These are phyloP conservation scores for Oncorhynchus kisutch DNA, from an alignment of 2,113 vertebrate genomes.

Conservation along the genomic window DNA sequence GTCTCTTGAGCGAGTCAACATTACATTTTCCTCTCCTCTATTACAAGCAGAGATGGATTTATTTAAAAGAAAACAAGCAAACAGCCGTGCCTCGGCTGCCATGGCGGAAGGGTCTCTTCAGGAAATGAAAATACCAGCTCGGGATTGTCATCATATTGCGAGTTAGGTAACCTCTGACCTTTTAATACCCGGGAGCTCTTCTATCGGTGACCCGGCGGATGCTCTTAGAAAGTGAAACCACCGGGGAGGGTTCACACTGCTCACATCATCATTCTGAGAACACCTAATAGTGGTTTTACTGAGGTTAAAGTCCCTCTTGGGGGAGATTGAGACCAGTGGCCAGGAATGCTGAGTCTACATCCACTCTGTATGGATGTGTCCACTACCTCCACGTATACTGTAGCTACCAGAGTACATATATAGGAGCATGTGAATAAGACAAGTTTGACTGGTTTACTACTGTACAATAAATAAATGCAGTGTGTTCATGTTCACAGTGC, in stretches of 20 bases:
- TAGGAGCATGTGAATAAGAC: too few relatives aligned
- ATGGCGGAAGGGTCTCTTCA: slow-evolving; percentile 57
- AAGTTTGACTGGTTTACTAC: not conserved
- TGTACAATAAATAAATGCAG: too few relatives aligned
- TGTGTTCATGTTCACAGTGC: too few relatives aligned
- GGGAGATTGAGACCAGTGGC: slow-evolving; percentile 65
- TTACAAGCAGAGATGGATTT: slow-evolving; percentile 43
- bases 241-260: slow-evolving; percentile 66
- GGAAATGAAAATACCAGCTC: slow-evolving; percentile 75
- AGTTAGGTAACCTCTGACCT: slow-evolving; percentile 70
- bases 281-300: slow-evolving; percentile 73
- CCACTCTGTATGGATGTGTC: slow-evolving; percentile 11
- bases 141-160: slow-evolving; percentile 72
- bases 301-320: slow-evolving; percentile 70
- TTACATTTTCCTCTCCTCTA: slow-evolving; percentile 13
- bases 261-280: slow-evolving; percentile 72
- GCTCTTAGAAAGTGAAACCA: slow-evolving; percentile 68
- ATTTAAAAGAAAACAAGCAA: slow-evolving; percentile 60
- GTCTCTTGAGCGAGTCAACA: slow-evolving; percentile 8
- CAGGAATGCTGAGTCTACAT: slow-evolving; percentile 63
- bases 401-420: not conserved
- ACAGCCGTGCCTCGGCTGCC: slow-evolving; percentile 54
- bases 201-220: slow-evolving; percentile 65
- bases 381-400: slow-evolving; percentile 10
- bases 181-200: slow-evolving; percentile 66